Evolutionary conservation across 1,140 invertebrate species (phyloP), one percentile per base, ranked within the genome.

Genomic region (Aphelenchoides besseyi): DNA sequence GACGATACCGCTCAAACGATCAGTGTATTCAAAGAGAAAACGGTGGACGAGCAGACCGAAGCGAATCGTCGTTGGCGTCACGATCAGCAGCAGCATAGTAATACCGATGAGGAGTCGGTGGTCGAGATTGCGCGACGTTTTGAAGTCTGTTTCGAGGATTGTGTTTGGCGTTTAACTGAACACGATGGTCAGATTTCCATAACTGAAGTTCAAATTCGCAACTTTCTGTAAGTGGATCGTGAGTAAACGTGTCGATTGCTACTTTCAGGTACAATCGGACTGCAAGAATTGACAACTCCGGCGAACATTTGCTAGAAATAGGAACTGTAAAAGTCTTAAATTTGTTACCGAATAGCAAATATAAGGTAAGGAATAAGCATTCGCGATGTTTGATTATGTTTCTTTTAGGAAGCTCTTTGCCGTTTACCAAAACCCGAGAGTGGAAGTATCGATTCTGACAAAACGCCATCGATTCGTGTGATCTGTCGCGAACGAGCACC

Each of bases 81-180:
- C 28, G 36, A 64, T 32, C 64, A 78, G 18, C 64, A 74, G 48
- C 69, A 69, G 57, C 63, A 62, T 2, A 28, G 54, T 2, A 37
- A 32, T 30, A 37, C 30, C 26, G 71, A 57, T 16, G 59, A 52
- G 67, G 36, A 68, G 5, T 62, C 90, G 36, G 89, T 90, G 33
- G 81, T 86, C 0, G 90, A 90, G 1, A 90, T 93, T 35, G 91
- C 93, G 5, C 87, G 94, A 53, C 90, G 92, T 28, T 95, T 94
- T 84, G 95, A 98, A 87, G 96, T 99, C 75, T 97, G 93, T 85
- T 98, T 99, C 84, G 96, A 97, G 86, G 92, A 95, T 85, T 95
- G 95, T n/a, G 91, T 94, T 75, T 99, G 96, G 96, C 86, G 94
- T 64, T 88, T 99, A 29, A 99, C 95, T 0, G 94, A 98, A 86